phyloP scores from a whole-genome alignment of 2,888 invertebrate species.

The Panorpa germanica region DNA sequence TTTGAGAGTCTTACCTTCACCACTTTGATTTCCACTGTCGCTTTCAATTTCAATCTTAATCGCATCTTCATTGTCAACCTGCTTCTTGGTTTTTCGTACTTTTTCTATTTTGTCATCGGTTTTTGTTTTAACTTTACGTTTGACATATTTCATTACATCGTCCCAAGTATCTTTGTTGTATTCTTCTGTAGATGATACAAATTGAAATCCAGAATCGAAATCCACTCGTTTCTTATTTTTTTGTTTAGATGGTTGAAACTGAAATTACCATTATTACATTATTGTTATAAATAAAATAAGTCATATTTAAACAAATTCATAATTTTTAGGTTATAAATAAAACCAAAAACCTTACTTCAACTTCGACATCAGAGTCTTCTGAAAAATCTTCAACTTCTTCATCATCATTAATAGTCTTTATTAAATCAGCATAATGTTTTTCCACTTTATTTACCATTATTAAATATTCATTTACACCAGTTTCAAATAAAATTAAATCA shows the following conservation, averaged over 20 bases:
- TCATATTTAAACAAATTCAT: not conserved
- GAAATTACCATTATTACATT: constrained; percentile 16
- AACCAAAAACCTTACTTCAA: constrained; percentile 37
- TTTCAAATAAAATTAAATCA: constrained; percentile 7
- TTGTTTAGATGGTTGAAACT: constrained; percentile 72
- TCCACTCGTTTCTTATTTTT: constrained; percentile 51
- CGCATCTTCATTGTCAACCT: constrained; percentile 28
- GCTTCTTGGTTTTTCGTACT: constrained; percentile 27
- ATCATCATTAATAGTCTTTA: constrained; percentile 69
- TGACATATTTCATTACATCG: constrained; percentile 58
- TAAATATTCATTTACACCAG: not conserved
- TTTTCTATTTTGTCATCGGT: constrained; percentile 69
- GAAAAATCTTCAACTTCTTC: constrained; percentile 65
- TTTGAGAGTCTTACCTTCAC: not conserved
- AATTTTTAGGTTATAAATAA: constrained; percentile 9
- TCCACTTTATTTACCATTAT: constrained; percentile 13
- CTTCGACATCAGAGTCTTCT: constrained; percentile 62
- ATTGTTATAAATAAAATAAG: constrained; percentile 7
- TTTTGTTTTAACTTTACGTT: constrained; percentile 59
- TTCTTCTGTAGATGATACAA: constrained; percentile 56
- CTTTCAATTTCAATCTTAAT: constrained; percentile 25
- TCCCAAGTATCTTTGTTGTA: constrained; percentile 71
- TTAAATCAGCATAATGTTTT: constrained; percentile 32
- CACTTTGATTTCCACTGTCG: constrained; percentile 26
- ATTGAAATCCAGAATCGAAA: constrained; percentile 66